phyloP scores from a whole-genome alignment of 2,888 invertebrate genomes.

The Cephus rjabovi region DNA sequence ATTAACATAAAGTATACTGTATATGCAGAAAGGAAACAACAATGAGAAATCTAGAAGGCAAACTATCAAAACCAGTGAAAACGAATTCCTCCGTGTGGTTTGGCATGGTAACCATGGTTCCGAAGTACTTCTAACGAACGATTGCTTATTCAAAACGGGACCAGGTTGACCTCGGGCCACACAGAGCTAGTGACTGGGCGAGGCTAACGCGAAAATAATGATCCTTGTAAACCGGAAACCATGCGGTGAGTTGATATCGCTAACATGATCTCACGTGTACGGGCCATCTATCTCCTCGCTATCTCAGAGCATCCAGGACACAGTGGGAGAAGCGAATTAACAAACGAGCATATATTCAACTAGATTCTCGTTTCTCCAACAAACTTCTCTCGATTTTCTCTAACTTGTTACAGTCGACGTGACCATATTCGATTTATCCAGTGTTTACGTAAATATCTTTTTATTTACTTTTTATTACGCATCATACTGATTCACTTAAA shows the following conservation, averaged over 20 bases:
- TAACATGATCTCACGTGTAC: constrained; percentile 37
- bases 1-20: neutral
- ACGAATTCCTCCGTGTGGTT: neutral
- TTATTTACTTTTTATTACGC: neutral
- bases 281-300: constrained; percentile 32
- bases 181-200: constrained; percentile 15
- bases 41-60: neutral
- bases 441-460: too few relatives aligned
- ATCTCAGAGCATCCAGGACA: constrained; percentile 12
- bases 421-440: too few relatives aligned
- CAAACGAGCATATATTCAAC: neutral
- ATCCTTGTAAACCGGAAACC: constrained; percentile 39
- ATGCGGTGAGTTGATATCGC: constrained; percentile 30
- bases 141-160: neutral
- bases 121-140: neutral
- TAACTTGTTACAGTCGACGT: too few relatives aligned
- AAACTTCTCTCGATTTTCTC: neutral
- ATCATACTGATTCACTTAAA: neutral
- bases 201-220: constrained; percentile 49
- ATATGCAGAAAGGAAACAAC: neutral
- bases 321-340: neutral
- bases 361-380: neutral
- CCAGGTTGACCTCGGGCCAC: neutral
- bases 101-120: neutral
- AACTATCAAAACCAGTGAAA: neutral